phyloP scores from a whole-genome alignment of 2,113 vertebrate species.

The Dunckerocampus dactyliophorus region DNA sequence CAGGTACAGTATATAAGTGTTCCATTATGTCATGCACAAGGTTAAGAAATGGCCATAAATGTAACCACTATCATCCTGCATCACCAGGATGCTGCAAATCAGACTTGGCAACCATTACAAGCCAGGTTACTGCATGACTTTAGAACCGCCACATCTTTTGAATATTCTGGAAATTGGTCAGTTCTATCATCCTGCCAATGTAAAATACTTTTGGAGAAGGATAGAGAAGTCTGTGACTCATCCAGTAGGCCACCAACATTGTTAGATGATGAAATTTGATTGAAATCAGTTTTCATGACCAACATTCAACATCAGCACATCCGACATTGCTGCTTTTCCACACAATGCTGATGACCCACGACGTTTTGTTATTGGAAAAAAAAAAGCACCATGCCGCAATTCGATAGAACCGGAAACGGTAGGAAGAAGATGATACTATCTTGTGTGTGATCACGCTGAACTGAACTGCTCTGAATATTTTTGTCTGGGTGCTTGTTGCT shows the following conservation, averaged over 20 bases:
- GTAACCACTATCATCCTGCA: conserved; percentile 38
- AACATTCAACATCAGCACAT: neutral
- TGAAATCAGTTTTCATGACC: neutral
- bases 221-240: conserved; percentile 29
- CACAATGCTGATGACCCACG: neutral
- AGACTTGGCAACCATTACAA: conserved; percentile 69
- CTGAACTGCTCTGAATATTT: too few species aligned
- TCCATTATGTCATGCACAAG: conserved; percentile 22
- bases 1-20: conserved; percentile 14
- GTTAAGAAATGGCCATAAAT: conserved; percentile 18
- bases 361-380: neutral
- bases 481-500: too few species aligned
- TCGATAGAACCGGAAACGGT: too few species aligned
- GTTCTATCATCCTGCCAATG: conserved; percentile 21
- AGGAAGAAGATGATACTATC: too few species aligned
- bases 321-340: neutral
- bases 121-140: conserved; percentile 82
- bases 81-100: conserved; percentile 65
- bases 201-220: conserved; percentile 8
- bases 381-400: neutral
- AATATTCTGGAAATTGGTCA: conserved; percentile 25
- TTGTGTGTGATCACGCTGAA: too few species aligned
- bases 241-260: neutral
- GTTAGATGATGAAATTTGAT: neutral
- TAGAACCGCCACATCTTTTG: conserved; percentile 71